These are phyloP conservation scores for Apodemia zela DNA, from an alignment of 2,888 invertebrate species.

Conservation along the genomic window DNA sequence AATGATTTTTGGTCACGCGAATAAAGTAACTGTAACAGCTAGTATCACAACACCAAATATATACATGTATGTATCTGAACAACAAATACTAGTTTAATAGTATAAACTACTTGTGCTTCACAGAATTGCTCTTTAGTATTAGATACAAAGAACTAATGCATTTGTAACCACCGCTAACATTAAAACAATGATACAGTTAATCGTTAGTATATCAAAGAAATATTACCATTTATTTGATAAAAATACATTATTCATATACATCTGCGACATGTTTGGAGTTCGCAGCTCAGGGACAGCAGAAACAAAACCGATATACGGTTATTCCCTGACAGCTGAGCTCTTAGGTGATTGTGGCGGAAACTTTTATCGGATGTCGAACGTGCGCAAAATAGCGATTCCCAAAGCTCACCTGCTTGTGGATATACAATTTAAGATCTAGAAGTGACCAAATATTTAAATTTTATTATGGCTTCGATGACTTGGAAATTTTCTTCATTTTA, in stretches of 20 bases:
- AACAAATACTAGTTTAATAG: too few relatives aligned
- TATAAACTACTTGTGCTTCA: too few relatives aligned
- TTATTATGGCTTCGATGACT: too few relatives aligned
- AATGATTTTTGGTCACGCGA: too few relatives aligned
- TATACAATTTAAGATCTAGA: constrained; percentile 27
- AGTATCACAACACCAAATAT: too few relatives aligned
- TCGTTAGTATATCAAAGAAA: not conserved
- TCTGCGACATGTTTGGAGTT: constrained; percentile 25
- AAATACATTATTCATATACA: constrained; percentile 23
- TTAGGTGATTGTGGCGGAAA: constrained; percentile 81
- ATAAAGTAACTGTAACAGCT: too few relatives aligned
- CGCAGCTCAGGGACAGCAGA: constrained; percentile 53
- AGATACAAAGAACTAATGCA: too few relatives aligned
- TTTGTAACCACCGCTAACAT: too few relatives aligned
- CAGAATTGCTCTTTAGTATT: too few relatives aligned
- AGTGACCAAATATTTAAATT: constrained; percentile 4
- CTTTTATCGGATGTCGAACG: constrained; percentile 80
- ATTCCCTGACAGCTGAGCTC: constrained; percentile 80
- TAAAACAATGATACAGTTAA: too few relatives aligned
- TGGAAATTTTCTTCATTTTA: too few relatives aligned
- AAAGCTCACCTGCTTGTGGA: constrained; percentile 63
- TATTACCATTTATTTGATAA: constrained; percentile 12
- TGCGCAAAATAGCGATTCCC: constrained; percentile 77
- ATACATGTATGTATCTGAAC: too few relatives aligned
- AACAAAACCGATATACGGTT: constrained; percentile 78